These are phyloP conservation scores for Tenualosa thibaudeaui DNA, from an alignment of 2,797 vertebrate genomes.

Conservation along the genomic window DNA sequence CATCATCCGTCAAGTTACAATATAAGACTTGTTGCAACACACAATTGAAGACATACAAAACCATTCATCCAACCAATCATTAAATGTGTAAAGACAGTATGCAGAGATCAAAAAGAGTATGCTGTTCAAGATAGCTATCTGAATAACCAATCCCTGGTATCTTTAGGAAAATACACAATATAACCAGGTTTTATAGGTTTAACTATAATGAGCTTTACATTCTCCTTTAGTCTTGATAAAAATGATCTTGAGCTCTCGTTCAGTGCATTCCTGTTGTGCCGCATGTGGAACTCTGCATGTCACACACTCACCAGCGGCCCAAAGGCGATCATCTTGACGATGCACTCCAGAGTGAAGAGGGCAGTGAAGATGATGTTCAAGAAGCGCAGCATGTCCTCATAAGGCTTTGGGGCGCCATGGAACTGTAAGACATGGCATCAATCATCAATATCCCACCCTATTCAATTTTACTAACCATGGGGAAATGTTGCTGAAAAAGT, in stretches of 20 bases:
- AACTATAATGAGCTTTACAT: neutral
- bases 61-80: too few species aligned
- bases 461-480: neutral
- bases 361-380: slow-evolving; percentile 95
- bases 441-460: neutral
- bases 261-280: neutral
- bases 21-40: too few species aligned
- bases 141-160: too few species aligned
- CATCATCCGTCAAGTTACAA: too few species aligned
- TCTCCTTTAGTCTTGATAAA: neutral
- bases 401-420: slow-evolving; percentile 83
- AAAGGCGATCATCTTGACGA: slow-evolving; percentile 96
- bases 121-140: too few species aligned
- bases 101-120: too few species aligned
- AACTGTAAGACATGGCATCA: slow-evolving; percentile 74
- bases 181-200: too few species aligned
- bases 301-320: slow-evolving; percentile 87
- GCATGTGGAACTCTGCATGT: neutral
- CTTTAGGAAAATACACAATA: too few species aligned
- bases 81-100: too few species aligned
- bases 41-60: too few species aligned
- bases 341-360: slow-evolving; percentile 95
- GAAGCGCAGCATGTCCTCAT: slow-evolving; percentile 93
- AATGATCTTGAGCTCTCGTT: neutral
- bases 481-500: neutral